phyloP scores from a whole-genome alignment of 2,113 vertebrate species.

The Aldabrachelys gigantea region DNA sequence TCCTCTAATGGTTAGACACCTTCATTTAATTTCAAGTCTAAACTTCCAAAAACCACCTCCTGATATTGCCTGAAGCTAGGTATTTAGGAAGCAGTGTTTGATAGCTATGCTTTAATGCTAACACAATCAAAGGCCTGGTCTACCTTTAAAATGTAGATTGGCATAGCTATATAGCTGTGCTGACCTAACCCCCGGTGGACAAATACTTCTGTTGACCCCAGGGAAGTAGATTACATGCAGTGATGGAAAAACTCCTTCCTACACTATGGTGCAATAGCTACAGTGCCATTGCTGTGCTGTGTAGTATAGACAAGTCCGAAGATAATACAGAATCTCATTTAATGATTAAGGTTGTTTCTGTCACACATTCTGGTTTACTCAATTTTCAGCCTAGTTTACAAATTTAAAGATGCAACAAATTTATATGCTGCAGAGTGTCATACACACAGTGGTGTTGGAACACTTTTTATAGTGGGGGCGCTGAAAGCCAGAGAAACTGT shows the following conservation, averaged over 20 bases:
- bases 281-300: not conserved
- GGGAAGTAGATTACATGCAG: not conserved
- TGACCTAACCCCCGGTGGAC: not conserved
- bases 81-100: not conserved
- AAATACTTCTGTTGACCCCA: not conserved
- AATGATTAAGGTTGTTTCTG: not conserved
- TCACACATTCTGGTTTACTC: not conserved
- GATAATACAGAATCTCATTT: not conserved
- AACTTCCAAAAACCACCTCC: not conserved
- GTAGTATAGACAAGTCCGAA: not conserved
- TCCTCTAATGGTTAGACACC: too few relatives aligned
- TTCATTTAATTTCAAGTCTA: too few relatives aligned
- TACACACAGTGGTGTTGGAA: not conserved
- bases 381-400: too few relatives aligned
- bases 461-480: too few relatives aligned
- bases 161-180: too few relatives aligned
- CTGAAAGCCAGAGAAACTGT: too few relatives aligned
- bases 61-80: not conserved
- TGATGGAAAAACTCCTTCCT: not conserved
- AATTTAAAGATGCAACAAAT: not conserved
- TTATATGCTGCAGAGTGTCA: not conserved
- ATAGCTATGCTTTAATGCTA: not conserved
- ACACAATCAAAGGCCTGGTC: not conserved
- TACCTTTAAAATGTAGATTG: not conserved
- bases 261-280: not conserved